Conservation (phyloP, 1,140 invertebrate genomes). For the Megathymus violae region DNA sequence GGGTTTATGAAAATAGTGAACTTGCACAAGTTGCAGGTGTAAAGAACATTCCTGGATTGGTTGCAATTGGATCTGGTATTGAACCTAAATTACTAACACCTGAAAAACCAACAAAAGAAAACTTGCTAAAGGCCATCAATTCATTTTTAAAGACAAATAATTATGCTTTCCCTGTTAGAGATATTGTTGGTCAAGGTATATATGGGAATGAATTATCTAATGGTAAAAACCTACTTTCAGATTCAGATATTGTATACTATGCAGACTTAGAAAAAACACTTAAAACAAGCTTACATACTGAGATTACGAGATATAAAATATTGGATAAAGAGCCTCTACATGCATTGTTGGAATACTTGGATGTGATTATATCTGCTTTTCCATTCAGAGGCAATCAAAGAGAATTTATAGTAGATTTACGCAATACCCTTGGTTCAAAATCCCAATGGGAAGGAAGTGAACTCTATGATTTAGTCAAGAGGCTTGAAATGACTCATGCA, state of each 20-base stretch:
- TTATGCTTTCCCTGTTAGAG: constrained; percentile 62
- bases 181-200: constrained; percentile 42
- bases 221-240: constrained; percentile 60
- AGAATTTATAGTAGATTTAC: constrained; percentile 86
- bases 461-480: constrained; percentile 82
- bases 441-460: constrained; percentile 84
- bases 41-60: constrained; percentile 82
- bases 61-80: constrained; percentile 73
- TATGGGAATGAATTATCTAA: constrained; percentile 57
- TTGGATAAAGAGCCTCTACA: constrained; percentile 88
- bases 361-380: constrained; percentile 89
- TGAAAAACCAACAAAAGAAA: constrained; percentile 71
- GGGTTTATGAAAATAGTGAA: constrained; percentile 84
- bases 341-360: constrained; percentile 90
- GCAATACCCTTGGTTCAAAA: constrained; percentile 72
- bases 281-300: constrained; percentile 90
- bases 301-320: constrained; percentile 88
- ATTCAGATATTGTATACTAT: constrained; percentile 87
- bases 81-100: constrained; percentile 73
- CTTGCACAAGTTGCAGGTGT: constrained; percentile 78
- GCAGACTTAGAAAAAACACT: constrained; percentile 94
- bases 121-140: constrained; percentile 79
- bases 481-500: constrained; percentile 80
- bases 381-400: constrained; percentile 88
- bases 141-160: constrained; percentile 80